Evolutionary conservation across 1,140 invertebrate species (phyloP).

Genomic region (Pissodes strobi): DNA sequence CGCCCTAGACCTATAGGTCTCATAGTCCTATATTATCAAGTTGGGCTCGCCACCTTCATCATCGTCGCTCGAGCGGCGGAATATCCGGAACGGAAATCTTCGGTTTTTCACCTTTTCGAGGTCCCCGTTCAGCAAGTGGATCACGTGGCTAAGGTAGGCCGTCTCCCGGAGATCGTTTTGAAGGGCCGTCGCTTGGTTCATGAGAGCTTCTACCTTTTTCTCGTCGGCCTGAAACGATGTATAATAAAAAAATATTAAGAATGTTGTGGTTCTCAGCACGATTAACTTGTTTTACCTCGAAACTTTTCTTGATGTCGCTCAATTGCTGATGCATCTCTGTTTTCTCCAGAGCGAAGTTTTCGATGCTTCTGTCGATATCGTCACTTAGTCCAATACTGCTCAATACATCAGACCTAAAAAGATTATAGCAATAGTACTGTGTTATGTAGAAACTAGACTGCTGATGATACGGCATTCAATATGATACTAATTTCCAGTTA

Average conservation of each 20-base stretch:
- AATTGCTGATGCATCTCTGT: conserved; percentile 30
- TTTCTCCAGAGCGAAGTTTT: conserved; percentile 35
- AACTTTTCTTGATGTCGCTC: conserved; percentile 33
- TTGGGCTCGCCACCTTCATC: conserved; percentile 8
- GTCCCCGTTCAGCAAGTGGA: conserved; percentile 41
- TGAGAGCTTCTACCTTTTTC: conserved; percentile 31
- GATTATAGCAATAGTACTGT: background rate
- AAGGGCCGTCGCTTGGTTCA: conserved; percentile 27
- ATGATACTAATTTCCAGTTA: too few relatives aligned
- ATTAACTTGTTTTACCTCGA: conserved; percentile 40
- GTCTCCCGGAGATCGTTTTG: conserved; percentile 40
- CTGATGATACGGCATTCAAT: too few relatives aligned
- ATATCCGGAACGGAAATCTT: conserved; percentile 43
- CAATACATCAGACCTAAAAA: conserved; percentile 23
- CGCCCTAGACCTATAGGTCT: background rate
- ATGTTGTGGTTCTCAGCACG: too few relatives aligned
- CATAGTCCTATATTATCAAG: conserved; percentile 23
- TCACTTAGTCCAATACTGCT: conserved; percentile 33
- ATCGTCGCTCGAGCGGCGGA: conserved; percentile 12
- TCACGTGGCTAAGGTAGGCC: conserved; percentile 41
- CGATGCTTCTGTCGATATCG: conserved; percentile 33
- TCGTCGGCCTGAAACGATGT: conserved; percentile 32
- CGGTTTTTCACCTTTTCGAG: conserved; percentile 40
- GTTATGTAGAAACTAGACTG: background rate
- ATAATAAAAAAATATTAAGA: background rate